Evolutionary conservation across 2,797 vertebrate genomes (phyloP).

Genomic region (Hylomyscus alleni): DNA sequence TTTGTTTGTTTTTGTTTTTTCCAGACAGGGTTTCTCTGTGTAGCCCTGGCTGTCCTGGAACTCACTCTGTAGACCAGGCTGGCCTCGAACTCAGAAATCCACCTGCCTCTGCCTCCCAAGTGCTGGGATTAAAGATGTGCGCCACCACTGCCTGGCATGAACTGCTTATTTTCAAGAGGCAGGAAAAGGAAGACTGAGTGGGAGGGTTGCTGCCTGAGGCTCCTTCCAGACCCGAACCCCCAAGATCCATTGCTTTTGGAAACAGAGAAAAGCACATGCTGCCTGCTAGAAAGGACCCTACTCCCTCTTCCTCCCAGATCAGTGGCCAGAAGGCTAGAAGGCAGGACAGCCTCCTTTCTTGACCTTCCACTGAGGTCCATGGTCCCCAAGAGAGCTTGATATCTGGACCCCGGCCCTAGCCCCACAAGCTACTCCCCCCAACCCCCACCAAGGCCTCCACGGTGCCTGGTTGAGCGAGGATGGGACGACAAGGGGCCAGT

Average conservation of each 20-base stretch:
- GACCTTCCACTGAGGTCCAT: not conserved
- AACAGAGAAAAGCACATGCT: not conserved
- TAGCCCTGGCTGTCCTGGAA: no score
- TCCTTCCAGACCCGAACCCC: conserved; percentile 15
- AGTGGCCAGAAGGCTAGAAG: not conserved
- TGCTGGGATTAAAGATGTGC: no score
- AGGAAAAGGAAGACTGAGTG: not conserved
- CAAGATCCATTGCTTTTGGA: not conserved
- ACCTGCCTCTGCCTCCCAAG: no score
- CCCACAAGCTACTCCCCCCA: no score
- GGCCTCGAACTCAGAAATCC: no score
- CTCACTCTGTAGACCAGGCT: no score
- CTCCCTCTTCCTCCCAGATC: not conserved
- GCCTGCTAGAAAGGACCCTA: not conserved
- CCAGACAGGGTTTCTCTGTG: no score
- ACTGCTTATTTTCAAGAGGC: not conserved
- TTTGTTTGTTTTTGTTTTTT: no score
- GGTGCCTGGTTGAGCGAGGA: conserved; percentile 46
- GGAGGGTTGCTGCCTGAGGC: not conserved
- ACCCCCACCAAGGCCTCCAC: not conserved
- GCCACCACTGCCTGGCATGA: no score
- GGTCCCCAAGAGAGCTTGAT: not conserved
- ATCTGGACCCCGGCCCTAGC: not conserved
- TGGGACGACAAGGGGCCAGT: not conserved
- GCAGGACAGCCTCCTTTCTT: conserved; percentile 23